Conservation (phyloP, 1,140 invertebrate genomes). For the Cecropterus lyciades region DNA sequence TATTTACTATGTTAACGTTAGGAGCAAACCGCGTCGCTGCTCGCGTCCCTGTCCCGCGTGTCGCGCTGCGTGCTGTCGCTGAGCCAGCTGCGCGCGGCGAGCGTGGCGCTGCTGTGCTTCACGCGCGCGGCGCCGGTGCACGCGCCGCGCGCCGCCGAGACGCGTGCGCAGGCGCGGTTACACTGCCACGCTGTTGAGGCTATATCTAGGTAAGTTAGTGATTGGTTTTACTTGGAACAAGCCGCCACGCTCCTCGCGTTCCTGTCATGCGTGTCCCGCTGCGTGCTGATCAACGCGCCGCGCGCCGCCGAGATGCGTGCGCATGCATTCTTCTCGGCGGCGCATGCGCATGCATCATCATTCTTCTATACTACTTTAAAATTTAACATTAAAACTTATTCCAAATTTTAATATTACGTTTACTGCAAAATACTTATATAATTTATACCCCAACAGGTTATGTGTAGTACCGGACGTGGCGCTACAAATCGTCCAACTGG, state of each 20-base stretch:
- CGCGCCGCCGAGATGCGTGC: too few species aligned
- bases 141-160: slow-evolving; percentile 76
- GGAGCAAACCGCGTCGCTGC: slow-evolving; percentile 93
- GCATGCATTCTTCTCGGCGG: too few species aligned
- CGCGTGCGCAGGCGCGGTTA: slow-evolving; percentile 90
- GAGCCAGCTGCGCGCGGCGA: slow-evolving; percentile 85
- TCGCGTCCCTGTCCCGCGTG: slow-evolving; percentile 91
- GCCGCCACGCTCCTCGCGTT: too few species aligned
- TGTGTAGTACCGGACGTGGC: slow-evolving; percentile 90
- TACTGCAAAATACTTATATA: too few species aligned
- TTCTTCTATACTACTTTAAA: too few species aligned
- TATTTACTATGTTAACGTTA: too few species aligned
- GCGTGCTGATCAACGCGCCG: too few species aligned
- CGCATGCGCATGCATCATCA: too few species aligned
- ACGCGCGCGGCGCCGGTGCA: slow-evolving; percentile 87
- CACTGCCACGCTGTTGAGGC: slow-evolving; percentile 94
- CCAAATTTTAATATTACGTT: too few species aligned
- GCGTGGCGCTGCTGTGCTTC: slow-evolving; percentile 91
- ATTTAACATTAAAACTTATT: too few species aligned
- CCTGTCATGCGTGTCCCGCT: too few species aligned
- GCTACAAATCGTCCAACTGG: slow-evolving; percentile 89
- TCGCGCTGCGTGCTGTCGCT: slow-evolving; percentile 86
- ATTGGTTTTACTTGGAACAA: too few species aligned
- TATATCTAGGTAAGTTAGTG: slow-evolving; percentile 86
- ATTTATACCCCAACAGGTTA: slow-evolving; percentile 81